Evolutionary conservation across 2,797 vertebrate genomes (phyloP), one percentile per base, ranked within the genome.

Genomic region (Platalea minor): DNA sequence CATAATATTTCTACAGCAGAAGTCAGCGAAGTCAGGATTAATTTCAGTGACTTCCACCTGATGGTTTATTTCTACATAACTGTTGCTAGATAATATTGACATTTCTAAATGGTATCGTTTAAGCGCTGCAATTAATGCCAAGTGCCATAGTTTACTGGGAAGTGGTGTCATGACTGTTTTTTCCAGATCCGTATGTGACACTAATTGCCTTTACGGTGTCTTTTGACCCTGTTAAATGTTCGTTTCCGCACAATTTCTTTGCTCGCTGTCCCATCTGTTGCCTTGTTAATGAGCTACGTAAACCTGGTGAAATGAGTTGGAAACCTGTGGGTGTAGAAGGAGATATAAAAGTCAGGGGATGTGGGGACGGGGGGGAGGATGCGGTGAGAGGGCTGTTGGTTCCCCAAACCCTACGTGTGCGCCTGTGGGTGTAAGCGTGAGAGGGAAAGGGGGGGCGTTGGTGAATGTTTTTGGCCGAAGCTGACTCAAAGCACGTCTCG

Each of bases 361-460:
- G 25, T n/a, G 61, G 33, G 43, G 35, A n/a, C 0, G 2, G 65
- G 41, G 65, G 24, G 17, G 35, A 35, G 64, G 57, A 50, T 1
- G 1, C 0, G 0, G 14, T 2, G 11, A 41, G 39, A 51, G 28
- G 25, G 25, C 45, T 61, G 5, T 37, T 31, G 13, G 26, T 60
- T 82, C 48, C 39, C 50, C 0, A 16, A 51, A 35, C 18, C 5
- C 6, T 8, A 0, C 12, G 31, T n/a, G 35, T 5, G 13, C 0
- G 0, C 15, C 10, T 1, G 2, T 5, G 35, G 26, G 23, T 43
- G 18, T 9, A 13, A 10, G 31, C 0, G 1, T 7, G 43, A 25
- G 28, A 68, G 24, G 17, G 23, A 50, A 25, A 3, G 7, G 10
- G 4, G 29, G 10, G 5, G 4, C 8, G 18, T 8, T 79, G 51